Percentiles rank a stretch among this genome's conserved stretches.
These are phyloP conservation scores for Brevimyrus niger DNA, from an alignment of 2,113 vertebrate species.

Conservation along the genomic window DNA sequence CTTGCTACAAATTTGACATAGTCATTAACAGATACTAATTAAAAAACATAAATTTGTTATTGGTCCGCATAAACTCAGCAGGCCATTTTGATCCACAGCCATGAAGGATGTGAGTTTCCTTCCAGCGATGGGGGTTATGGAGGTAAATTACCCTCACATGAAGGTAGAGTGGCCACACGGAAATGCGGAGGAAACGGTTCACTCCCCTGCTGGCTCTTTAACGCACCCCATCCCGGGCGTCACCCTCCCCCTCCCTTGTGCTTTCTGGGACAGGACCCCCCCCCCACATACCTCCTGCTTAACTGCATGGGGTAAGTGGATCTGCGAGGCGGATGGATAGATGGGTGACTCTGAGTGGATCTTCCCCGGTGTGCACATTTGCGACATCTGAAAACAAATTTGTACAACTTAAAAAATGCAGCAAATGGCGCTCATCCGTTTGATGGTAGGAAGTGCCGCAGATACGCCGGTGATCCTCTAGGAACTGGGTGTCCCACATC, in stretches of 20 bases:
- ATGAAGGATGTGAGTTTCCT: background rate
- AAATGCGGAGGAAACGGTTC: background rate
- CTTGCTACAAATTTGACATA: background rate
- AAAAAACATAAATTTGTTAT: background rate
- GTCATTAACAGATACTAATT: background rate
- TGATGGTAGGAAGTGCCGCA: slow-evolving; percentile 13
- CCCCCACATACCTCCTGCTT: background rate
- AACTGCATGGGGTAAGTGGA: background rate
- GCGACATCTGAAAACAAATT: background rate
- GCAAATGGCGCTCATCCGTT: background rate
- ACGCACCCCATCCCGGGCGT: background rate
- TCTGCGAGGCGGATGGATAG: background rate
- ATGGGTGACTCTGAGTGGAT: background rate
- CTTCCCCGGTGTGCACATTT: background rate
- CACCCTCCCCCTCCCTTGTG: too few species aligned
- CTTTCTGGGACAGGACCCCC: background rate
- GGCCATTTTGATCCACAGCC: background rate
- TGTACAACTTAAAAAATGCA: background rate
- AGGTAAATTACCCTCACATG: background rate
- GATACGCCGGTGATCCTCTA: slow-evolving; percentile 16
- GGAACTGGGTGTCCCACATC: background rate
- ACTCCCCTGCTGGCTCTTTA: background rate
- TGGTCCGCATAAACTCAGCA: background rate
- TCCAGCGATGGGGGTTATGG: background rate
- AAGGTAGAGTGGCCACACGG: background rate